These are phyloP conservation scores for Platycercus adscitus DNA, from an alignment of 2,113 vertebrate species.

Conservation along the genomic window DNA sequence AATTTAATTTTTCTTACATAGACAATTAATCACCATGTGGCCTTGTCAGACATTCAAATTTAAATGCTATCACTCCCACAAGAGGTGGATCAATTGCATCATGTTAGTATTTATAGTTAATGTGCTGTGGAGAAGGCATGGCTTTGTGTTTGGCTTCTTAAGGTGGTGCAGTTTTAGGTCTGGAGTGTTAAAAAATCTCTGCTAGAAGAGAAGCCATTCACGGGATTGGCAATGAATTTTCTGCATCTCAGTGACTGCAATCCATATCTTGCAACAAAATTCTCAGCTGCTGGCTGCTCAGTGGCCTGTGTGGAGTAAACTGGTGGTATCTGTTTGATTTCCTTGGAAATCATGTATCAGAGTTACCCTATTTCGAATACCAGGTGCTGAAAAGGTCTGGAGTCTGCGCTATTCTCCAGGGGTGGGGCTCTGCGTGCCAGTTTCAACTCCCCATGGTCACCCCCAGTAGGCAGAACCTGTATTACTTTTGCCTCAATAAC, in stretches of 20 bases:
- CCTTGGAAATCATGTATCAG: not conserved
- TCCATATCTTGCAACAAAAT: not conserved
- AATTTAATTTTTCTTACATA: not conserved
- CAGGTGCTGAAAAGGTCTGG: not conserved
- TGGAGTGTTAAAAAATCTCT: not conserved
- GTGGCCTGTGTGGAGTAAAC: not conserved
- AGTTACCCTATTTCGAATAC: not conserved
- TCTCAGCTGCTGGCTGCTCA: not conserved
- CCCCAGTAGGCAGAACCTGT: not conserved
- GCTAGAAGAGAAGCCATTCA: not conserved
- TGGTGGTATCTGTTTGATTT: not conserved
- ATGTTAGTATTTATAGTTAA: not conserved
- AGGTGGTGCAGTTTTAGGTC: not conserved
- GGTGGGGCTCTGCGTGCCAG: fast-evolving
- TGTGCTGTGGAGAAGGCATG: not conserved
- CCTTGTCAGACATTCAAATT: not conserved
- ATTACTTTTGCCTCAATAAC: not conserved
- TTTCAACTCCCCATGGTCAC: not conserved
- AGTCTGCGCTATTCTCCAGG: not conserved
- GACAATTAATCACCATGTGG: not conserved
- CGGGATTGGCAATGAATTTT: not conserved
- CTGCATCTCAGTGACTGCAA: not conserved
- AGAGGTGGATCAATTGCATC: not conserved
- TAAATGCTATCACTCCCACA: not conserved
- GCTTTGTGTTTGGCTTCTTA: not conserved